Evolutionary conservation across 2,888 invertebrate genomes (phyloP).

Genomic region (Troides oblongomaculatus): DNA sequence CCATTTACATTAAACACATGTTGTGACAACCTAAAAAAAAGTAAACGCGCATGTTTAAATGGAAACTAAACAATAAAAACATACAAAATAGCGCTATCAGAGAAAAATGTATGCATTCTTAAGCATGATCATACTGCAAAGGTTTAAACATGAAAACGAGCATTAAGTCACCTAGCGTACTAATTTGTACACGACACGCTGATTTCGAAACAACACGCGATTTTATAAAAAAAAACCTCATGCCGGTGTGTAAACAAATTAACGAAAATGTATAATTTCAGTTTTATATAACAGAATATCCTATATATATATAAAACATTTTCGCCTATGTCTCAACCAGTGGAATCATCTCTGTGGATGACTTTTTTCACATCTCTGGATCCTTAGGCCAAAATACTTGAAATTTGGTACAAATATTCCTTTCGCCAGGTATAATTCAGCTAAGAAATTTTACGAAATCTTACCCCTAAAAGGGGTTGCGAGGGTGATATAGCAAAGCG

Average conservation of each 20-base stretch:
- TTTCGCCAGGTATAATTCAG: too few relatives aligned
- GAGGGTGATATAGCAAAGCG: too few relatives aligned
- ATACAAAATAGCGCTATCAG: neutral
- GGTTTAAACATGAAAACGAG: neutral
- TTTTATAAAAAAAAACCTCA: conserved; percentile 9
- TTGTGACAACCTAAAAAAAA: neutral
- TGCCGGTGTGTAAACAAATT: conserved; percentile 16
- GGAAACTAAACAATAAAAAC: neutral
- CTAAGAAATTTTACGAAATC: too few relatives aligned
- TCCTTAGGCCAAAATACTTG: too few relatives aligned
- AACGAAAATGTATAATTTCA: too few relatives aligned
- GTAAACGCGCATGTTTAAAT: neutral
- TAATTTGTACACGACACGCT: conserved; percentile 36
- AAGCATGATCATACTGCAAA: neutral
- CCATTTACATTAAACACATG: neutral
- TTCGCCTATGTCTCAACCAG: too few relatives aligned
- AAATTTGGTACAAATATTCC: too few relatives aligned
- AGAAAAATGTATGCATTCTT: neutral
- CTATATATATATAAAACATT: too few relatives aligned
- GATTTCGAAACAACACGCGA: conserved; percentile 38
- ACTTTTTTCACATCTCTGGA: too few relatives aligned
- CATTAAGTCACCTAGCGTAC: conserved; percentile 3
- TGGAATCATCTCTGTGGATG: too few relatives aligned
- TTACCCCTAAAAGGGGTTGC: too few relatives aligned
- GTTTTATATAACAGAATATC: too few relatives aligned